Base-by-base conservation (phyloP, 2,888 invertebrate genomes). In the Tipula unca region DNA sequence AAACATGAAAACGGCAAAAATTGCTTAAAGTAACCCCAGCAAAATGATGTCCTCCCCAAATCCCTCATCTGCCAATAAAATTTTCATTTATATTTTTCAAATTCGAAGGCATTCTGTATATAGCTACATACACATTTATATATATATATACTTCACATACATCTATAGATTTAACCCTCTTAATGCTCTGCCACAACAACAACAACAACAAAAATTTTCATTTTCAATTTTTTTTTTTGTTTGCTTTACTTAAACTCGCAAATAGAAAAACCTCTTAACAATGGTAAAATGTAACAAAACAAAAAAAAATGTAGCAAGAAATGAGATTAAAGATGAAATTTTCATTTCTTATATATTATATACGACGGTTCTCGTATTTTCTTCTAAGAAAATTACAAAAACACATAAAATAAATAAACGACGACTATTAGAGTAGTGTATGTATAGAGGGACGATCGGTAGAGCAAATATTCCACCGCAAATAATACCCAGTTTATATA, bases 251-350 rank as follows among this genome's bases (percentile, higher is more conserved):
- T 69, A 69, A 69, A 69, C 69, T 69, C 69, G 25, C 25, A 69
- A 69, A 69, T 69, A 69, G 25, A 25, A 69, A 69, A 69, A 69
- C 69, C 69, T 69, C 25, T 13, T 69, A 69, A 69, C 69, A 69
- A 69, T 69, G 69, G 69, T 25, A 25, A 69, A 69, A 69, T 69
- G 69, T 69, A 69, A 69, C 69, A 54, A 54, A 69, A 69, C 20
- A 48, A 48, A 48, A 48, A 48, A 5, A 17, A 17, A 54, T 54
- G 17, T 54, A 54, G 6, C 17, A 25, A 69, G 69, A 69, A 69
- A 69, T 69, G 69, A 69, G 69, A 69, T 69, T 69, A 69, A 69
- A 69, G 69, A 69, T 69, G 69, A 69, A 69, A 69, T 69, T 69
- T 69, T 69, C 25, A 25, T 69, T 69, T 69, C 10, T 69, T 48